Evolutionary conservation across 2,797 vertebrate genomes (phyloP).

Genomic region (Acipenser oxyrinchus): DNA sequence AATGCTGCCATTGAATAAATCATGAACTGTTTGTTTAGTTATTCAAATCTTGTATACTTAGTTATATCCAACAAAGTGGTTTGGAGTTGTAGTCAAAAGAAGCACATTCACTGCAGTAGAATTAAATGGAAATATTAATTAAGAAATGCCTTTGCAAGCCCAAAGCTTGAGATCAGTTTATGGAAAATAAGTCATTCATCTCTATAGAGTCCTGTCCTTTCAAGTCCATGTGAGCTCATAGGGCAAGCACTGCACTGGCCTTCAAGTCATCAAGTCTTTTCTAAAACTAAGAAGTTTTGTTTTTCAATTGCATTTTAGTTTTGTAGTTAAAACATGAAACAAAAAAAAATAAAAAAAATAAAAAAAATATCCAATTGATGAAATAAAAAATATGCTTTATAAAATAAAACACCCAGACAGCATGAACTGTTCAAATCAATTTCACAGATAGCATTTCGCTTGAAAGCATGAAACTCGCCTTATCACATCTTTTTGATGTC

Average conservation of each 20-base stretch:
- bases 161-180: constrained; percentile 56
- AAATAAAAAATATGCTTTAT: constrained; percentile 12
- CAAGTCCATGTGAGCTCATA: constrained; percentile 21
- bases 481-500: constrained; percentile 16
- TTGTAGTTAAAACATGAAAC: constrained; percentile 17
- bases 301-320: constrained; percentile 24
- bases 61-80: constrained; percentile 58
- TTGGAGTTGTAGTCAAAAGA: constrained; percentile 51
- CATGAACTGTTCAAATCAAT: constrained; percentile 10
- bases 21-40: constrained; percentile 34
- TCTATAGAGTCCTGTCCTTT: constrained; percentile 42
- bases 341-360: constrained; percentile 3
- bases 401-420: constrained; percentile 4
- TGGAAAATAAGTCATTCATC: constrained; percentile 62
- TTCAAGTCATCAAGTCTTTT: constrained; percentile 48
- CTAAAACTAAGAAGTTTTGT: constrained; percentile 51
- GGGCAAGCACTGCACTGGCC: constrained; percentile 26
- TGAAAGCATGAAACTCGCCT: constrained; percentile 11
- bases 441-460: constrained; percentile 12
- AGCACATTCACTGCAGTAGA: constrained; percentile 44
- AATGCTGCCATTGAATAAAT: no score
- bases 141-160: constrained; percentile 48
- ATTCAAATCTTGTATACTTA: constrained; percentile 52
- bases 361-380: not conserved
- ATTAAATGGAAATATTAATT: constrained; percentile 65